A percentile compares a stretch with the other conserved stretches of the same genome.
These are phyloP conservation scores for Spheniscus mendiculus DNA, from an alignment of 2,113 vertebrate genomes.

Conservation along the genomic window DNA sequence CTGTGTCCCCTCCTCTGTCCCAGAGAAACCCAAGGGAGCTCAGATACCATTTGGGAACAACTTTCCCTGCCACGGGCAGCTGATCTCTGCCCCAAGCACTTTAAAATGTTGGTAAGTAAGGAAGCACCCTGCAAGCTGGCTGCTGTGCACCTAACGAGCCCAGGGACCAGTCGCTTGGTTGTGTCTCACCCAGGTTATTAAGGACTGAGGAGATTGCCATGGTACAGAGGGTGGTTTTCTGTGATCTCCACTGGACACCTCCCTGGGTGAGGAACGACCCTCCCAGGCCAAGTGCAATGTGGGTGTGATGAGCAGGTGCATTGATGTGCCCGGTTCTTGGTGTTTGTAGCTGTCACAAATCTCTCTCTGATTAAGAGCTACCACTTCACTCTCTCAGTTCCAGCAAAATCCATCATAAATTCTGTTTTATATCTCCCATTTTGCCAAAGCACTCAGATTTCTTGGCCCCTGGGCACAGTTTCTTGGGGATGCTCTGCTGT, in stretches of 20 bases:
- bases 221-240: background rate
- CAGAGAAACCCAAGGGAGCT: background rate
- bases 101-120: too few species aligned
- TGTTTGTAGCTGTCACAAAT: background rate
- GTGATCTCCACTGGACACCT: background rate
- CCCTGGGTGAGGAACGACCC: background rate
- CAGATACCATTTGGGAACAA: background rate
- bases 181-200: background rate
- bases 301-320: fast-evolving
- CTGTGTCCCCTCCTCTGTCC: background rate
- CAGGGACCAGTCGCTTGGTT: fast-evolving
- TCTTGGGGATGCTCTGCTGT: background rate
- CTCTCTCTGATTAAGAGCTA: background rate
- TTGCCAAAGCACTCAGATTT: background rate
- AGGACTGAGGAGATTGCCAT: too few species aligned
- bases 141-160: background rate
- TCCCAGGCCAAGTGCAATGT: fast-evolving
- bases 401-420: background rate
- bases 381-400: background rate
- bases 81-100: background rate
- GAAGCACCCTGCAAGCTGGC: background rate
- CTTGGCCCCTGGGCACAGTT: background rate
- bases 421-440: background rate
- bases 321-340: fast-evolving
- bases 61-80: too few species aligned